Conservation (phyloP, 30 jellyfish, hydroid and myxozoan species). For the Cassiopea xamachana region DNA sequence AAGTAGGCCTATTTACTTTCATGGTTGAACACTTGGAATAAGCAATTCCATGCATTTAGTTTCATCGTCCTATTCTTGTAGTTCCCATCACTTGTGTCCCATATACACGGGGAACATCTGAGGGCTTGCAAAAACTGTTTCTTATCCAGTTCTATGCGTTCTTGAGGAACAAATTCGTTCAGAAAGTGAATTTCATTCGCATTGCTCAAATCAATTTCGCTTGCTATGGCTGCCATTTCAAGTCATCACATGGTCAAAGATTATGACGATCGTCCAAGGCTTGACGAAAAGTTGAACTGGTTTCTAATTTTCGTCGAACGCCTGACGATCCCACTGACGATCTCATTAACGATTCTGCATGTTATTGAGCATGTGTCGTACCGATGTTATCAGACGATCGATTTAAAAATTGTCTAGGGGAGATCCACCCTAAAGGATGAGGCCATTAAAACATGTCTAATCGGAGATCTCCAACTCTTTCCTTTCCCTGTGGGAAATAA, state of each 20-base stretch:
- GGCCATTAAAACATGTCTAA: too few species aligned
- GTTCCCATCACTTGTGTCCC: background rate
- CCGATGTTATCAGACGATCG: background rate
- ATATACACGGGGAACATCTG: background rate
- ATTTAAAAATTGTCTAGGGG: background rate
- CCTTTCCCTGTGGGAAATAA: too few species aligned
- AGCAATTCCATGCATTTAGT: background rate
- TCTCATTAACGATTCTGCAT: background rate
- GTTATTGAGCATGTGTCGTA: background rate
- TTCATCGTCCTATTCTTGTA: background rate
- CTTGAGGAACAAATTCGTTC: background rate
- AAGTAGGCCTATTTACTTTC: too few species aligned
- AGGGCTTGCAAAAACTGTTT: background rate
- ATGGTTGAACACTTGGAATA: conserved; percentile 21
- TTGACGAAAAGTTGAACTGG: background rate
- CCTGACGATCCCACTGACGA: background rate
- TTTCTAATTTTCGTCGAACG: background rate
- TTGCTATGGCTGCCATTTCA: background rate
- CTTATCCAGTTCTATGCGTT: background rate
- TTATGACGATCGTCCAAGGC: conserved; percentile 3
- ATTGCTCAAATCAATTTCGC: background rate
- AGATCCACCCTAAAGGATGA: background rate
- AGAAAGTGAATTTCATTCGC: background rate
- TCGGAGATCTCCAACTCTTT: too few species aligned
- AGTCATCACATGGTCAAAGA: background rate